These are phyloP conservation scores for Verasper variegatus DNA, from an alignment of 2,113 vertebrate genomes.

Conservation along the genomic window DNA sequence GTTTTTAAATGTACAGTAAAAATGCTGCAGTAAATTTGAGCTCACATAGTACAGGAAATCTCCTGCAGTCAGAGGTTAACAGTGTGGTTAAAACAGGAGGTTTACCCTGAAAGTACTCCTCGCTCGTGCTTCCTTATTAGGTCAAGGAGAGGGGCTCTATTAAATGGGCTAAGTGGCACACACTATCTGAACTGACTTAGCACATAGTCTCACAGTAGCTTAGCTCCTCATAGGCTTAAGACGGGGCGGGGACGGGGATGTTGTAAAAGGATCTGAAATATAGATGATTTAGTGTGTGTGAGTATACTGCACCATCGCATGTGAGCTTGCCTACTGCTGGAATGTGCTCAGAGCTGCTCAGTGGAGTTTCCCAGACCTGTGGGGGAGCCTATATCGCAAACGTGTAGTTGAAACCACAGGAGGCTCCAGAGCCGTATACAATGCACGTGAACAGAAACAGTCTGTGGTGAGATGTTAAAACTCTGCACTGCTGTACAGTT, in stretches of 20 bases:
- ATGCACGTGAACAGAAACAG: slow-evolving; percentile 9
- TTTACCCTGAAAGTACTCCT: slow-evolving; percentile 7
- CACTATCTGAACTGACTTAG: slow-evolving; percentile 48
- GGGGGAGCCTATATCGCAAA: slow-evolving; percentile 27
- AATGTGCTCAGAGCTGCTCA: slow-evolving; percentile 26
- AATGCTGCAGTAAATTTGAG: neutral
- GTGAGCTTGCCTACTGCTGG: slow-evolving; percentile 22
- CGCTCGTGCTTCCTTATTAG: slow-evolving; percentile 56
- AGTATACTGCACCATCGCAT: slow-evolving; percentile 40
- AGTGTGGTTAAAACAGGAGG: slow-evolving; percentile 9
- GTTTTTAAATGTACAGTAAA: no score
- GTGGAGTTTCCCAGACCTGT: slow-evolving; percentile 33
- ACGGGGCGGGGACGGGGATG: slow-evolving; percentile 60
- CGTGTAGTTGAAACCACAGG: slow-evolving; percentile 43
- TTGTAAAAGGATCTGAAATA: slow-evolving; percentile 65
- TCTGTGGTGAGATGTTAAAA: neutral
- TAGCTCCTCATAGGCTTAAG: slow-evolving; percentile 63
- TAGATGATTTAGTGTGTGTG: slow-evolving; percentile 68
- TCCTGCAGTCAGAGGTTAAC: neutral
- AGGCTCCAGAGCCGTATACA: slow-evolving; percentile 16
- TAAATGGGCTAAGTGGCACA: slow-evolving; percentile 60
- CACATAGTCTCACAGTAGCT: slow-evolving; percentile 50
- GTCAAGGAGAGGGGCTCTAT: slow-evolving; percentile 57
- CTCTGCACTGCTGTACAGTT: neutral
- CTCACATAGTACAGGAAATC: neutral